Base-by-base conservation (phyloP, 2,888 invertebrate species). In the Tipula lateralis region DNA sequence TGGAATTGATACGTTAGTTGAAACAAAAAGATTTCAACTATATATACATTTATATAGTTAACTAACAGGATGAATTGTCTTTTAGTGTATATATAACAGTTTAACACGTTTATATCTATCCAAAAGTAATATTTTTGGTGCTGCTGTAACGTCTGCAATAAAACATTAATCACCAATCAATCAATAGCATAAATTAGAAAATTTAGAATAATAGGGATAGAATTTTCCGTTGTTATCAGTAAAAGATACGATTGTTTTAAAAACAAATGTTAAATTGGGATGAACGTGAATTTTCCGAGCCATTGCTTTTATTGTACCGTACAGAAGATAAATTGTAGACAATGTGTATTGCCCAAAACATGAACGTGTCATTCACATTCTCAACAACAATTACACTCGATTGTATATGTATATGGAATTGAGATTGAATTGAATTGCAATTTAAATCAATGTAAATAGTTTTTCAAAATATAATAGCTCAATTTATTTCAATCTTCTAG, bases 121-220 rank as follows among this genome's bases (percentile, higher is more conserved):
- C 5, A 44, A 3, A 44, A n/a, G n/a, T 24, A 66, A 24, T 66
- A 19, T 66, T 24, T 16, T 66, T 66, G 24, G 24, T 66, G 66
- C 66, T 66, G 66, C 66, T 66, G 66, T 66, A 24, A 66, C 19
- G 66, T 9, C 66, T 24, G 24, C 66, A 66, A 66, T 66, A 66
- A 66, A 66, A 66, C 24, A 66, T 66, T 66, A 66, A 66, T 24
- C 66, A 66, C 9, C 66, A 66, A 66, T 66, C 66, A 66, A 66
- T 66, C 66, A 66, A 66, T 66, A 66, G 66, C 66, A 66, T 19
- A 24, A 66, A 66, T 66, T 66, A 66, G 66, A 66, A 66, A 66
- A 66, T 66, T 66, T 66, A 24, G 66, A 24, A 24, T 66, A 24
- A 9, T 24, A 66, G 66, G 24, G 24, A 66, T 66, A 24, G 9